Percentiles rank a stretch among this genome's conserved stretches.
These are phyloP conservation scores for Tachysurus vachellii DNA, from an alignment of 2,113 vertebrate species.

Conservation along the genomic window DNA sequence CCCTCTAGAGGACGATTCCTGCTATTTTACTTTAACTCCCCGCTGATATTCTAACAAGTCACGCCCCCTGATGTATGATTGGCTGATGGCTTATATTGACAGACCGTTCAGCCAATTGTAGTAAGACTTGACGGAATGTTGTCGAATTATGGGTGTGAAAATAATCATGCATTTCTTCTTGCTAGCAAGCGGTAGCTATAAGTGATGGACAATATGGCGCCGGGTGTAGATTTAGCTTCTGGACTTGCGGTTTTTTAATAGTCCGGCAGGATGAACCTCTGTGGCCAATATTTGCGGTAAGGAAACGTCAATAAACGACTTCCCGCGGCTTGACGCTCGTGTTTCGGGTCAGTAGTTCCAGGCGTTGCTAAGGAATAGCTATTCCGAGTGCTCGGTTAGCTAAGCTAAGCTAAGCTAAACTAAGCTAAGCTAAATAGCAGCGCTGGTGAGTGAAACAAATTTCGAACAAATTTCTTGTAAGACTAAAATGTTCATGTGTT, in stretches of 20 bases:
- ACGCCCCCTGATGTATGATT: neutral
- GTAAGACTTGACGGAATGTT: neutral
- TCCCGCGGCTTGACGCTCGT: neutral
- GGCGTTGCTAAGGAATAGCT: neutral
- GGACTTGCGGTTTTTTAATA: slow-evolving; percentile 65
- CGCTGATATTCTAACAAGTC: neutral
- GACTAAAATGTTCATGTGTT: neutral
- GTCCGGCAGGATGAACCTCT: slow-evolving; percentile 76
- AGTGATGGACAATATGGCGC: slow-evolving; percentile 74
- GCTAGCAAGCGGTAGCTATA: slow-evolving; percentile 47
- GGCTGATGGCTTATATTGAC: neutral
- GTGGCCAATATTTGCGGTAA: slow-evolving; percentile 73
- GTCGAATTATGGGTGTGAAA: slow-evolving; percentile 36
- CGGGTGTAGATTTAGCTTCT: slow-evolving; percentile 65
- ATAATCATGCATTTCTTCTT: slow-evolving; percentile 39
- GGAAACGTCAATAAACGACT: neutral
- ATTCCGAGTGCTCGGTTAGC: neutral
- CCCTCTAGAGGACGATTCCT: slow-evolving; percentile 16
- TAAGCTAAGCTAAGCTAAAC: neutral
- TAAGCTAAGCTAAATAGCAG: slow-evolving; percentile 32
- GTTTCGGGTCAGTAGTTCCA: neutral
- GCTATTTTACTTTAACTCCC: neutral
- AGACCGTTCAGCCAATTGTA: neutral
- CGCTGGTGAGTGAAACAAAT: neutral
- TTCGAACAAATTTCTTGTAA: neutral